A percentile compares a stretch with the other conserved stretches of the same genome.
Conservation (phyloP, 2,888 invertebrate genomes). For the Drosophila buzzatii region DNA sequence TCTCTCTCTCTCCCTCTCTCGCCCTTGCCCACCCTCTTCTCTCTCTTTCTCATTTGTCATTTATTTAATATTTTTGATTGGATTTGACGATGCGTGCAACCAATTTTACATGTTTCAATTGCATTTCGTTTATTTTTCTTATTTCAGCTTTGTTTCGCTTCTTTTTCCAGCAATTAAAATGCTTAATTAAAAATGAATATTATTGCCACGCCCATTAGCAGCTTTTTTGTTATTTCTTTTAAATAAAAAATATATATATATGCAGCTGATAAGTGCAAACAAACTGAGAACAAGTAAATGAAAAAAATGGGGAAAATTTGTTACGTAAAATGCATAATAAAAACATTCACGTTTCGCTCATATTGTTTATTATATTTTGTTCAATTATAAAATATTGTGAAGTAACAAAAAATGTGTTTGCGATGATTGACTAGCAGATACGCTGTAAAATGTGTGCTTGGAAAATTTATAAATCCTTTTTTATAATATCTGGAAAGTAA, state of each 20-base stretch:
- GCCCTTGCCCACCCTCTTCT: not conserved
- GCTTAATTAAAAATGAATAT: conserved; percentile 67
- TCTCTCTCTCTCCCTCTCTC: not conserved
- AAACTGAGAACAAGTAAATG: conserved; percentile 19
- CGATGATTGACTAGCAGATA: conserved; percentile 10
- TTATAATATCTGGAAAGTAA: too few species aligned
- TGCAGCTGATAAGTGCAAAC: conserved; percentile 70
- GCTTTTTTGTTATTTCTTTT: not conserved
- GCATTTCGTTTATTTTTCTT: conserved; percentile 37
- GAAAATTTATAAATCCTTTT: too few species aligned
- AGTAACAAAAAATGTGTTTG: conserved; percentile 22
- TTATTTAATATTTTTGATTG: conserved; percentile 1
- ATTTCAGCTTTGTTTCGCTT: conserved; percentile 19
- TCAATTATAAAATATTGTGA: conserved; percentile 43
- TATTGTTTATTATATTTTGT: conserved; percentile 53
- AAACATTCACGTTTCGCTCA: conserved; percentile 34
- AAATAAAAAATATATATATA: not conserved
- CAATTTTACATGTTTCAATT: conserved; percentile 64
- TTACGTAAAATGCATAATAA: conserved; percentile 59
- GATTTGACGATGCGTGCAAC: conserved; percentile 37
- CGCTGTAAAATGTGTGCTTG: conserved; percentile 16
- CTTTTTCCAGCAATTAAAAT: conserved; percentile 59
- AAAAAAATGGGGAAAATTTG: conserved; percentile 18
- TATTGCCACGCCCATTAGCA: conserved; percentile 16
- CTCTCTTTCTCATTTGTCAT: not conserved